Base-by-base conservation (phyloP, 1,140 invertebrate species). In the Maconellicoccus hirsutus region DNA sequence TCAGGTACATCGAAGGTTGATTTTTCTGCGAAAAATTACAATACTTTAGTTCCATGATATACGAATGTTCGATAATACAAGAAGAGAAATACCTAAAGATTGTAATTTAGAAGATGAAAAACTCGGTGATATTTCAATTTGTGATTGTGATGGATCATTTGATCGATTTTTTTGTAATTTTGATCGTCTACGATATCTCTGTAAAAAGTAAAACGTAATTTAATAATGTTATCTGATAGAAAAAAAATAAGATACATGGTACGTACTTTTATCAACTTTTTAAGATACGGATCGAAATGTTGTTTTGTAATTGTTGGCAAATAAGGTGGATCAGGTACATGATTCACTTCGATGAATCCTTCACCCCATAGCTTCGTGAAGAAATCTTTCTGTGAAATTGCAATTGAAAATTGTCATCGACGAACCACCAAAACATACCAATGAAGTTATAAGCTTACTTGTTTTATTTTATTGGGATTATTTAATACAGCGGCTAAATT, bases 361-460 rank as follows among this genome's bases (percentile, higher is more conserved):
- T 97, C 94, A 52, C 97, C 96, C 97, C 97, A 99, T 74, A 94
- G 96, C 80, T 94, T 94, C 0, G 95, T 97, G 77, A 99, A 95
- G 76, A 99, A 94, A 78, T 96, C 93, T 75, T 81, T 82, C 82
- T 79, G 71, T 33, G 33, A 12, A 72, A 33, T 52, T 10, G 2
- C 21, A n/a, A 27, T 69, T 29, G 16, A 14, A 70, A 21, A 4
- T 70, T 70, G 21, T 4, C 52, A 6, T 70, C 7, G n/a, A n/a
- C n/a, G n/a, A n/a, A n/a, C n/a, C n/a, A n/a, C n/a, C n/a, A n/a
- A 71, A 70, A 69, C 4, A 61, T 70, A 16, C 33, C 8, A 63
- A 61, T 71, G 71, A 25, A n/a, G 59, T 0, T 19, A 59, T 23
- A 12, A 74, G 79, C 76, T 74, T 76, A 84, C 87, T 78, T 91